Evolutionary conservation across 1,140 invertebrate species (phyloP), one percentile per base, ranked within the genome.

Genomic region (Apis cerana): DNA sequence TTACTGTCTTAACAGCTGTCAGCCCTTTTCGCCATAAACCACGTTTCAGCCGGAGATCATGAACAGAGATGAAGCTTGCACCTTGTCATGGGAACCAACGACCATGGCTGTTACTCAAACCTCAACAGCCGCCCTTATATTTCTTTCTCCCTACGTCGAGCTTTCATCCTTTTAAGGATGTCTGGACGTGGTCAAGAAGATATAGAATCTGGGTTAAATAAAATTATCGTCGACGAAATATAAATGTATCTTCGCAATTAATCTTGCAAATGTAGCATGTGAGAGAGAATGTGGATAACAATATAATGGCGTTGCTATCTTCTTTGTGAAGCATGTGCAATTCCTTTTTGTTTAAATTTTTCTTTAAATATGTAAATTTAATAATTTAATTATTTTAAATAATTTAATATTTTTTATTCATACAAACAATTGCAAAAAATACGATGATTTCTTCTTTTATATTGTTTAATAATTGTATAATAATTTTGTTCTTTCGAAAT

Each of bases 151-250:
- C 13, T 9, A 21, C 19, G 12, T 67, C 54, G 12, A 11, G 23
- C 19, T 23, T 54, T 48, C 65, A 56, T 21, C 65, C 27, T 54
- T 61, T 54, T 23, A 48, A 27, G 27, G 62, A 69, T 48, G 54
- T 52, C 52, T 23, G 9, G 19, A 64, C 56, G 48, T 61, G 64
- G 65, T 48, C 21, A 70, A 54, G 62, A 70, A 67, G 21, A 81
- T 75, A 75, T 75, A 75, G 52, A 59, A 65, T 58, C 48, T 8
- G 15, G 48, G 48, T 17, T 78, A 62, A 82, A 82, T 82, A 69
- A 82, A 82, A 70, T 70, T 43, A 82, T 13, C 21, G 56, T 50
- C 72, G 65, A 43, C 27, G 56, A 54, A 56, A 33, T 50, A 65
- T 27, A 54, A 75, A 50, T 54, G 43, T 76, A 80, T 80, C 79